Base-by-base conservation (phyloP, 2,888 invertebrate species). In the Flexamia atlantica region DNA sequence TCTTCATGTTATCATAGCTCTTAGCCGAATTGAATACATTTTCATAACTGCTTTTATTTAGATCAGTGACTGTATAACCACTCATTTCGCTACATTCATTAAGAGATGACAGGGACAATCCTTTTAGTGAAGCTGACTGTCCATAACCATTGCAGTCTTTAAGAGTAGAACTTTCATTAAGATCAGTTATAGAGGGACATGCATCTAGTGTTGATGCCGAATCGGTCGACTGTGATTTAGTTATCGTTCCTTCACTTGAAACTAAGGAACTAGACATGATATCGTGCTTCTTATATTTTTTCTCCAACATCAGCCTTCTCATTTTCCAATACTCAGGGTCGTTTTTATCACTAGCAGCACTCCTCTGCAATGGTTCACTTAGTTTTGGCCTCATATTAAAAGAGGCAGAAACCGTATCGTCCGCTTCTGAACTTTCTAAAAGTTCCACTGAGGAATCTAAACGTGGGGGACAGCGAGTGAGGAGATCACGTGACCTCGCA, bases 401-500 rank as follows among this genome's bases (percentile, higher is more conserved):
- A 17, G 84, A 79, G 36, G 83, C 68, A 32, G 84, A 83, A 14
- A 74, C 57, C 0, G 82, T 76, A 28, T 84, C 84, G 40, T 84
- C 86, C 17, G 81, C 50, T 72, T 85, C 86, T n/a, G 84, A 68
- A 12, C 84, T 83, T 14, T 86, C 85, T n/a, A 86, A 68, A 12
- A 85, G 70, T 64, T 86, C 86, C 23, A 80, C 84, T 12, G 85
- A 85, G 0, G 87, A 88, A 68, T 87, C 87, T 28, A 87, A 82
- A 20, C 85, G 85, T 1, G 87, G 87, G 14, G 88, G 87, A 60
- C 84, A 85, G n/a, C 87, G 86, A 9, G 93, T 93, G 1, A 95
- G 90, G 17, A 95, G 90, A 89, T 95, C 94, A 5, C 94, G 92
- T 0, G 95, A 95, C 88, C 94, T 94, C 50, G 94, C 94, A 88